Conservation (phyloP, 2,888 invertebrate species). For the Caenorhabditis japonica region DNA sequence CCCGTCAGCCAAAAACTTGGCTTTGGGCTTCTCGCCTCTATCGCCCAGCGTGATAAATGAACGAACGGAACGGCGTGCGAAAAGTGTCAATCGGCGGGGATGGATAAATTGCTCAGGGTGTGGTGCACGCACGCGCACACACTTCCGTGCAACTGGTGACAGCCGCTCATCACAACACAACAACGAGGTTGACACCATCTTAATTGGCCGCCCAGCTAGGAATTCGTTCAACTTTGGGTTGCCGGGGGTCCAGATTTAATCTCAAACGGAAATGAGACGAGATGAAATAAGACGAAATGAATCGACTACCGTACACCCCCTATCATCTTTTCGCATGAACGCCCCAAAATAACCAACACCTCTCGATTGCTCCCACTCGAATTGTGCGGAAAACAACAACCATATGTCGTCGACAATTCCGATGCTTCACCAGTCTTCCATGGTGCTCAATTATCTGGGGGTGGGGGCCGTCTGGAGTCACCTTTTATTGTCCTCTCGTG, state of each 20-base stretch:
- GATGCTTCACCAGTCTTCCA: slow-evolving; percentile 16
- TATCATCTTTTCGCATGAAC: too few relatives aligned
- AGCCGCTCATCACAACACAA: slow-evolving; percentile 36
- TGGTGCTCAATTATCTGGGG: slow-evolving; percentile 36
- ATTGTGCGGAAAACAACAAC: slow-evolving; percentile 5
- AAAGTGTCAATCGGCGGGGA: slow-evolving; percentile 34
- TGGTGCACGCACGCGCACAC: too few relatives aligned
- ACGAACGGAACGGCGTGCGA: slow-evolving; percentile 16
- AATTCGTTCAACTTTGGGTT: too few relatives aligned
- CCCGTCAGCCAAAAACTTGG: too few relatives aligned
- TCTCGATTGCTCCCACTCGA: background rate
- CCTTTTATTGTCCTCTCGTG: slow-evolving; percentile 31
- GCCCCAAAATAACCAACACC: too few relatives aligned
- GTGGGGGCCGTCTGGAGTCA: too few relatives aligned
- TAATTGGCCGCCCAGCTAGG: slow-evolving; percentile 42
- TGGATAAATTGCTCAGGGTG: slow-evolving; percentile 30
- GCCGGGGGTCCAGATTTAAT: slow-evolving; percentile 43
- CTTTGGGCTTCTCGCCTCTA: too few relatives aligned
- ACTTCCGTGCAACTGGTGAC: slow-evolving; percentile 44
- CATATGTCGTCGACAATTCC: slow-evolving; percentile 45
- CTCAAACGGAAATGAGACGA: slow-evolving; percentile 45
- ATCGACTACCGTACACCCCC: too few relatives aligned
- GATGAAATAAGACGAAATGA: too few relatives aligned
- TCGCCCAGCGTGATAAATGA: slow-evolving; percentile 47
- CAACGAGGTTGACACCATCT: slow-evolving; percentile 21